Base-by-base conservation (phyloP, 2,888 invertebrate genomes). In the Malacosoma neustria region DNA sequence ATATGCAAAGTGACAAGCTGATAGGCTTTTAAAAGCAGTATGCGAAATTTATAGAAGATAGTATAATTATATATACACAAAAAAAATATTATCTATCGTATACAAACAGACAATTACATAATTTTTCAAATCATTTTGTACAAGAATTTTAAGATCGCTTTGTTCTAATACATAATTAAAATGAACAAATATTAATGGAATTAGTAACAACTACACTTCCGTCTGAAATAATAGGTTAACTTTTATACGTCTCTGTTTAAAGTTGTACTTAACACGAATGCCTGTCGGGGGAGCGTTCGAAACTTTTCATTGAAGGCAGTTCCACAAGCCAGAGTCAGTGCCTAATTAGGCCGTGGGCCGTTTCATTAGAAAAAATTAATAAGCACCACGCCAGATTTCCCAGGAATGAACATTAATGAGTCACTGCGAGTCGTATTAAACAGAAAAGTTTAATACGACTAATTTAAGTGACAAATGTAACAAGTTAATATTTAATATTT, bases 321-420 rank as follows among this genome's bases (percentile, higher is more conserved):
- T 68, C 62, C 51, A 57, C 54, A 49, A 55, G 54, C 51, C 46
- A 46, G 53, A 56, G 57, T 48, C 49, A 54, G 48, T 43, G 49
- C 54, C 55, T 73, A 72, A 72, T 71, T 70, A 72, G 51, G 41
- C 54, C 46, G 51, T 53, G 47, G 50, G 54, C 54, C 57, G 48
- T 60, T 69, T 65, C 60, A 65, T 70, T 68, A 71, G 51, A 9
- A 70, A 72, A 67, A 72, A 72, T 61, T 68, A 66, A 74, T 71
- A 71, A 74, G 60, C 60, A 59, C 55, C 46, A 47, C 48, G 45
- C 41, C 52, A 45, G 39, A 41, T 44, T 22, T 44, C 46, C 42
- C 42, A 51, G 40, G 46, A 46, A 51, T 55, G 40, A 39, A 41
- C 50, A 49, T 55, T 57, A 62, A 63, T 54, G 54, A 57, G 51